A percentile compares a stretch with the other conserved stretches of the same genome.
Evolutionary conservation across 2,113 vertebrate genomes (phyloP).

Genomic region (Myrmophylax atrothorax): DNA sequence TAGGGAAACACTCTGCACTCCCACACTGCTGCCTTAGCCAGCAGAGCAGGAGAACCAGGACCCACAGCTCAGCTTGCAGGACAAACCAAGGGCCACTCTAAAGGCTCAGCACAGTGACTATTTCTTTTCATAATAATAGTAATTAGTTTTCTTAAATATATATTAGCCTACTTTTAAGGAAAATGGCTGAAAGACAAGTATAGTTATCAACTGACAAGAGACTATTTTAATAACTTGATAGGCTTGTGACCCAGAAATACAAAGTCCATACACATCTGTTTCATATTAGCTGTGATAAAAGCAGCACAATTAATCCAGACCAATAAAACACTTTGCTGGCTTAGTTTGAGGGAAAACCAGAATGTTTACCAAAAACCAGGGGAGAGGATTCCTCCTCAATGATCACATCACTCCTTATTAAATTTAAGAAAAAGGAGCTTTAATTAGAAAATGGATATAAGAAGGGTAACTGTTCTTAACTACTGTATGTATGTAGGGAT

Average conservation of each 20-base stretch:
- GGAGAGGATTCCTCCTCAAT: too few relatives aligned
- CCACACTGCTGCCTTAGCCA: background rate
- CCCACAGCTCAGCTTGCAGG: background rate
- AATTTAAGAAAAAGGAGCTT: too few relatives aligned
- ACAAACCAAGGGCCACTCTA: background rate
- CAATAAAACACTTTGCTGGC: background rate
- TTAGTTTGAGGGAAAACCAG: too few relatives aligned
- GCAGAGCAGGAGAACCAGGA: background rate
- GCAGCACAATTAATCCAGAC: background rate
- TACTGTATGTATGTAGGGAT: too few relatives aligned
- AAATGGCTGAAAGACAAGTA: constrained; percentile 14
- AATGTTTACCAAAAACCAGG: too few relatives aligned
- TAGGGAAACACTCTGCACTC: background rate
- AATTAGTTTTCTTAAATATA: constrained; percentile 32
- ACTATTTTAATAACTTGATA: constrained; percentile 19
- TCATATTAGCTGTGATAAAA: background rate
- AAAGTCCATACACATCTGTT: background rate
- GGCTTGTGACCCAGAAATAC: constrained; percentile 48
- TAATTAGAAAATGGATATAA: too few relatives aligned
- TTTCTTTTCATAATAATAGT: background rate
- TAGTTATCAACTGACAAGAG: constrained; percentile 18
- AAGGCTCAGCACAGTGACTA: background rate
- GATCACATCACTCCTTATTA: too few relatives aligned
- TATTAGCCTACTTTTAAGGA: constrained; percentile 44
- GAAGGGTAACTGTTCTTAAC: too few relatives aligned